Conservation (phyloP, 2,888 invertebrate genomes). For the Lochmaea crataegi region DNA sequence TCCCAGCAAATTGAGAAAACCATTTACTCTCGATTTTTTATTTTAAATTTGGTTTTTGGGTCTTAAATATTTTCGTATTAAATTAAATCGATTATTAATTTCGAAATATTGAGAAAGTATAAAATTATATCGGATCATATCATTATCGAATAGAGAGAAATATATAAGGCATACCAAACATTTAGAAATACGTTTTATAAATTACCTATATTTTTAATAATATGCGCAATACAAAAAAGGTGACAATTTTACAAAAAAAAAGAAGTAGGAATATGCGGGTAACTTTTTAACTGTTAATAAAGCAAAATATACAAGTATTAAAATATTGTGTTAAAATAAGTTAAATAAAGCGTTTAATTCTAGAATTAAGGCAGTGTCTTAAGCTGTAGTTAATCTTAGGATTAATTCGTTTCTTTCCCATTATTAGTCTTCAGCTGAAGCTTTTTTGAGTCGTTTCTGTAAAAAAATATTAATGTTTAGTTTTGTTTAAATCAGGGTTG, state of each 20-base stretch:
- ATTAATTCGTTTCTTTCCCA: slow-evolving; percentile 45
- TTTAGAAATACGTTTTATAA: neutral
- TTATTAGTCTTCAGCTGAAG: slow-evolving; percentile 59
- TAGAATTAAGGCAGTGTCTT: slow-evolving; percentile 43
- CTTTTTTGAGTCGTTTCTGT: slow-evolving; percentile 64
- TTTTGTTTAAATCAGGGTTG: slow-evolving; percentile 11
- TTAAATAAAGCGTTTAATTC: slow-evolving; percentile 22
- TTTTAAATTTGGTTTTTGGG: too few relatives aligned
- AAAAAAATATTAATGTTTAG: slow-evolving; percentile 53
- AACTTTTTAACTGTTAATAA: slow-evolving; percentile 28
- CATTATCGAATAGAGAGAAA: neutral
- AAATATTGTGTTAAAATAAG: slow-evolving; percentile 18
- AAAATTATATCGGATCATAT: neutral
- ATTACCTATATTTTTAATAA: neutral
- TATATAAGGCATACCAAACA: neutral
- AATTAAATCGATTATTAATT: too few relatives aligned
- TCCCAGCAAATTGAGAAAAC: too few relatives aligned
- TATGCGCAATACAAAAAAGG: neutral
- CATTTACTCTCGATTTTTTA: too few relatives aligned
- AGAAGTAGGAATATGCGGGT: slow-evolving; percentile 15
- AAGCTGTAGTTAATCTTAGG: slow-evolving; percentile 43
- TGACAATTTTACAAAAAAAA: neutral
- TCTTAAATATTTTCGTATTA: too few relatives aligned
- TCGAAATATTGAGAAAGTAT: neutral
- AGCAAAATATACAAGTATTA: slow-evolving; percentile 18